These are phyloP conservation scores for Ectropis crepuscularia DNA, from an alignment of 2,888 invertebrate species.

Conservation along the genomic window DNA sequence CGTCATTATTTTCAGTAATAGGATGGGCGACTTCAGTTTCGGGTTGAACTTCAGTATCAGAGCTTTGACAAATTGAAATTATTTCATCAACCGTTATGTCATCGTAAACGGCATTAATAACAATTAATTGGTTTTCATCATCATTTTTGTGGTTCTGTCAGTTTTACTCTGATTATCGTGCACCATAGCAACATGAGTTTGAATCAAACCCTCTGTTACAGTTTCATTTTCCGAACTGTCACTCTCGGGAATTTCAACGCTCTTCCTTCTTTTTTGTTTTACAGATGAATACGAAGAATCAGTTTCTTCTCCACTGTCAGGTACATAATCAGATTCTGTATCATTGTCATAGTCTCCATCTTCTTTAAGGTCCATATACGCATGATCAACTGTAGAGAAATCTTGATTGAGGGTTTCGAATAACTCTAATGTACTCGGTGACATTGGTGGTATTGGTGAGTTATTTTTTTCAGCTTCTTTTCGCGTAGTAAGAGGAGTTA, in stretches of 20 bases:
- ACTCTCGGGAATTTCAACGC: constrained; percentile 20
- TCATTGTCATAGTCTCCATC: constrained; percentile 30
- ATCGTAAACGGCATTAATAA: constrained; percentile 1
- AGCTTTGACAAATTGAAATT: constrained; percentile 18
- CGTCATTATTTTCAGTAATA: constrained; percentile 14
- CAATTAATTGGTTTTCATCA: constrained; percentile 13
- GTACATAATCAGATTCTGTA: constrained; percentile 33
- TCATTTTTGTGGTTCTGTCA: constrained; percentile 20
- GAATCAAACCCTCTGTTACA: constrained; percentile 21
- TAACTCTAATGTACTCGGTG: constrained; percentile 18
- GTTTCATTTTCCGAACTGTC: constrained; percentile 29
- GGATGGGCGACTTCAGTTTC: too few relatives aligned
- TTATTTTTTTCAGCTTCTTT: constrained; percentile 22
- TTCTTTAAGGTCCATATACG: constrained; percentile 8
- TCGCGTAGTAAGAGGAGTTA: constrained; percentile 20
- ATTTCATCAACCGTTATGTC: constrained; percentile 16
- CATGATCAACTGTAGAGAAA: too few relatives aligned
- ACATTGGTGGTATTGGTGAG: constrained; percentile 28
- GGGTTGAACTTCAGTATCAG: constrained; percentile 7
- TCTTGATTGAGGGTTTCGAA: too few relatives aligned
- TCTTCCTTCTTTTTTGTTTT: constrained; percentile 22
- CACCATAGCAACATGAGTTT: constrained; percentile 29
- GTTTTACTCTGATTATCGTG: constrained; percentile 28
- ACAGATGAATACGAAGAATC: constrained; percentile 28
- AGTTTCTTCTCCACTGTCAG: constrained; percentile 32